Percentiles rank a stretch among this genome's conserved stretches.
These are phyloP conservation scores for Scopus umbretta DNA, from an alignment of 2,113 vertebrate genomes.

Conservation along the genomic window DNA sequence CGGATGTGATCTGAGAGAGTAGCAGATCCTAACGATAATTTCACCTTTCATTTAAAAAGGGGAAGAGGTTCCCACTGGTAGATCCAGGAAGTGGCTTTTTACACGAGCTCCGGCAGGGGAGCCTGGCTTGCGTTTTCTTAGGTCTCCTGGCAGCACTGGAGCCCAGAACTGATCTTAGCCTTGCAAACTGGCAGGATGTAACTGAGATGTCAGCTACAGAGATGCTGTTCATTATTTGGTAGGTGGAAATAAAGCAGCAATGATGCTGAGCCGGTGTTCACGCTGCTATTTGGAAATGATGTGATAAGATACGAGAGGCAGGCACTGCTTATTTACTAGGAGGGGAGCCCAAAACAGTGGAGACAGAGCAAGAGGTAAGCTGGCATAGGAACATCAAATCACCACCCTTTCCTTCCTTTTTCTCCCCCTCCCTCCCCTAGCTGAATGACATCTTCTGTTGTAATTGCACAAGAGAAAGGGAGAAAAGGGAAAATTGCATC, in stretches of 20 bases:
- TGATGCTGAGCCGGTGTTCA: fast-evolving
- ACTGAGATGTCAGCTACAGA: not conserved
- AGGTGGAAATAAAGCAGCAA: not conserved
- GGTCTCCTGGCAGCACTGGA: not conserved
- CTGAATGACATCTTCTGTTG: not conserved
- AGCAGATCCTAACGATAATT: not conserved
- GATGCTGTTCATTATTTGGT: not conserved
- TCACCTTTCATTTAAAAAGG: not conserved
- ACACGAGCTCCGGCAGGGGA: not conserved
- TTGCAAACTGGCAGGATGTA: not conserved
- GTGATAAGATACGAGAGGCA: not conserved
- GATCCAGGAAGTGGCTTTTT: not conserved
- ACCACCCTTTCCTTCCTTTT: constrained; percentile 26
- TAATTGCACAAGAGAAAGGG: not conserved
- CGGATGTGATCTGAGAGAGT: not conserved
- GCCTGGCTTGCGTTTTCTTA: not conserved
- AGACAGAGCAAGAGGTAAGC: not conserved
- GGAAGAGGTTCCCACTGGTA: not conserved
- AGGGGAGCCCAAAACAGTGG: not conserved
- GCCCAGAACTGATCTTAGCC: not conserved
- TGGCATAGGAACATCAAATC: not conserved
- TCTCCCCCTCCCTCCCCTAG: not conserved
- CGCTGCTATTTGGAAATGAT: not conserved
- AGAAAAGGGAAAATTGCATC: not conserved
- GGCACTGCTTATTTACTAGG: not conserved